Conservation (phyloP, 1,140 invertebrate species). For the Amphibalanus amphitrite region DNA sequence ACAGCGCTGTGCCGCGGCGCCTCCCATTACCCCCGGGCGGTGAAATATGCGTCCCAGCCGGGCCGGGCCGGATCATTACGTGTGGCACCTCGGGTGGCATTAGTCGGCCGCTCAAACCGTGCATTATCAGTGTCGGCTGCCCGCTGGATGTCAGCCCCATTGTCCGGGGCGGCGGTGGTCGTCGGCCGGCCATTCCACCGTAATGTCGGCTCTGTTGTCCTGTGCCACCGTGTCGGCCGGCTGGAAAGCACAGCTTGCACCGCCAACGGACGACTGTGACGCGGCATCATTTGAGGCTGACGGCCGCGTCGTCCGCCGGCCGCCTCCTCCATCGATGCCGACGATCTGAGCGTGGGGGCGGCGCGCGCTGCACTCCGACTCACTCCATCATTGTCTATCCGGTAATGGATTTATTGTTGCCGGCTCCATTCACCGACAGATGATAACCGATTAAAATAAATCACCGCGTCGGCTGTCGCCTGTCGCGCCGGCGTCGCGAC, state of each 20-base stretch:
- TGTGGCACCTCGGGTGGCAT: not conserved
- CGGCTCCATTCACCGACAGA: not conserved
- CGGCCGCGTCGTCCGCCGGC: not conserved
- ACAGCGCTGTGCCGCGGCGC: no score
- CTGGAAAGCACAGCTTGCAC: not conserved
- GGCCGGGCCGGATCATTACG: not conserved
- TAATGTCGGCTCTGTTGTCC: not conserved
- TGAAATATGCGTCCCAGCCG: not conserved
- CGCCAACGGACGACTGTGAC: not conserved
- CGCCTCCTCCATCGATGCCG: not conserved
- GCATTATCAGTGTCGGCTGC: not conserved
- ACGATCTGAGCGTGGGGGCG: not conserved
- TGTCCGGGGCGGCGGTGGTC: not conserved
- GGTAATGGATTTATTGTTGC: constrained; percentile 1
- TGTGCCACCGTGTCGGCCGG: not conserved
- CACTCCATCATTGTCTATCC: not conserved
- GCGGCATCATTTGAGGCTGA: not conserved
- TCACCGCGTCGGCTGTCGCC: not conserved
- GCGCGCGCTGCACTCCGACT: not conserved
- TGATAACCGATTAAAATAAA: constrained; percentile 2
- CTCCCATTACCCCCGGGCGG: not conserved
- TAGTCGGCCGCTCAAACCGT: not conserved
- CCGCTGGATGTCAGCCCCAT: not conserved
- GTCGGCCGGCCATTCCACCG: not conserved
- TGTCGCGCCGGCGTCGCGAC: not conserved